These are phyloP conservation scores for Drosophila pallidifrons DNA, from an alignment of 1,140 invertebrate genomes.

Conservation along the genomic window DNA sequence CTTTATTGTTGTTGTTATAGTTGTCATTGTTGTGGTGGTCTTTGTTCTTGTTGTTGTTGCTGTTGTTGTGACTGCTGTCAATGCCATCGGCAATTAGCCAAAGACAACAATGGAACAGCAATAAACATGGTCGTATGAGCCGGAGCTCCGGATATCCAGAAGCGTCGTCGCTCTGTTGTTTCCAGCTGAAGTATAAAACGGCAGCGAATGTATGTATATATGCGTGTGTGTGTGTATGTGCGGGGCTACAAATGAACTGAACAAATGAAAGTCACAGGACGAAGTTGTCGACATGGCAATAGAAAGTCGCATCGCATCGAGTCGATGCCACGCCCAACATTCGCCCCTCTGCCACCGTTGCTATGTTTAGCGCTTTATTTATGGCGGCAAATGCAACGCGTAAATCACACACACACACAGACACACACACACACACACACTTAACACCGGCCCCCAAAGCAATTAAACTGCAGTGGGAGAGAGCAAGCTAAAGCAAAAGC, in stretches of 20 bases:
- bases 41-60: background rate
- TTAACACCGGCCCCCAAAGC: conserved; percentile 58
- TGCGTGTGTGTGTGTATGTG: conserved; percentile 9
- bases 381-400: conserved; percentile 61
- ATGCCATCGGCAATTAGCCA: conserved; percentile 53
- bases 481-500: background rate
- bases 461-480: conserved; percentile 61
- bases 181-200: conserved; percentile 1
- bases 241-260: conserved; percentile 59
- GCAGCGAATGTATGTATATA: conserved; percentile 3
- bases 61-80: conserved; percentile 30
- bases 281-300: conserved; percentile 65
- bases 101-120: conserved; percentile 50
- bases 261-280: conserved; percentile 66
- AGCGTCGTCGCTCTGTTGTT: conserved; percentile 2
- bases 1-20: background rate
- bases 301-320: conserved; percentile 2
- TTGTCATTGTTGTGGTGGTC: background rate
- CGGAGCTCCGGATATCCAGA: conserved; percentile 17
- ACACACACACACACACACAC: conserved; percentile 9
- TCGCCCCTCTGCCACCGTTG: background rate
- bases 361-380: conserved; percentile 68
- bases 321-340: conserved; percentile 10
- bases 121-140: conserved; percentile 38
- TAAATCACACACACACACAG: conserved; percentile 47